phyloP scores from a whole-genome alignment of 2,113 vertebrate species.

The Heterochromis multidens region DNA sequence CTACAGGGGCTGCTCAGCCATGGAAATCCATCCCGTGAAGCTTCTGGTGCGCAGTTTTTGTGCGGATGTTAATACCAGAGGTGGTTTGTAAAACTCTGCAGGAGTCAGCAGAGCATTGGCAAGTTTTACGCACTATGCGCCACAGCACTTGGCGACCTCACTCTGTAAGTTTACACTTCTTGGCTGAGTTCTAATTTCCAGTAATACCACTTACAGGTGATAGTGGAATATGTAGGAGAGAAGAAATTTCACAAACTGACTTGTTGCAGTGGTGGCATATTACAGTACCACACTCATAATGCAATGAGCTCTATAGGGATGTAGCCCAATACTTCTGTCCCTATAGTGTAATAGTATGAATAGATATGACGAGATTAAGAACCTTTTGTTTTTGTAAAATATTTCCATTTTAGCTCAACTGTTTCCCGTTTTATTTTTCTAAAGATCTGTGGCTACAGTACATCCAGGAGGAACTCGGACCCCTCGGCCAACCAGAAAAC shows the following conservation, averaged over 20 bases:
- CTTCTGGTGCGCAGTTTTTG: not conserved
- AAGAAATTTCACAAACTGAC: not conserved
- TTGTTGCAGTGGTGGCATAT: not conserved
- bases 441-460: slow-evolving; percentile 93
- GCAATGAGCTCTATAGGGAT: not conserved
- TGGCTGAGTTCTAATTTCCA: too few relatives aligned
- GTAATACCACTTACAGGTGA: not conserved
- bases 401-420: not conserved
- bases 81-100: too few relatives aligned
- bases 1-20: not conserved
- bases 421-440: not conserved
- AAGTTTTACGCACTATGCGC: not conserved
- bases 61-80: too few relatives aligned
- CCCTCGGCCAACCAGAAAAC: slow-evolving; percentile 84
- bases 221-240: not conserved
- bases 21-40: not conserved
- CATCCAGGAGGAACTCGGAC: slow-evolving; percentile 84
- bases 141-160: not conserved
- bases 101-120: too few relatives aligned
- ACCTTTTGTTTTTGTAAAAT: not conserved
- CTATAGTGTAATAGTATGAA: not conserved
- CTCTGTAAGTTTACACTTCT: too few relatives aligned
- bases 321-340: not conserved
- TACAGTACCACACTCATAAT: not conserved
- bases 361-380: not conserved